Percentiles rank a stretch among this genome's conserved stretches.
phyloP scores from a whole-genome alignment of 1,140 invertebrate species.

The Macrobrachium nipponense region DNA sequence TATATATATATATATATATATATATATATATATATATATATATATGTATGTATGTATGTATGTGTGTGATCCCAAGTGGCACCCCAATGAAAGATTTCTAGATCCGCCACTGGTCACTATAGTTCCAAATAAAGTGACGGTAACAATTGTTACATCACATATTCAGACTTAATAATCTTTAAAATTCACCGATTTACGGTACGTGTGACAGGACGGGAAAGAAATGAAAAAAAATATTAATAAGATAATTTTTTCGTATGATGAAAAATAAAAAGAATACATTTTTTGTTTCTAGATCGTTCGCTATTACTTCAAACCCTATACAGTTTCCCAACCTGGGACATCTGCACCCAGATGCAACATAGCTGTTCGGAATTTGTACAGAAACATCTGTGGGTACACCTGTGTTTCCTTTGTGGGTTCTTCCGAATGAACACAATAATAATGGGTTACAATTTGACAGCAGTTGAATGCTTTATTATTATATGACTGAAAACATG shows the following conservation, averaged over 20 bases:
- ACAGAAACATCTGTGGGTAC: too few relatives aligned
- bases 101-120: too few relatives aligned
- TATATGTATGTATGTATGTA: constrained; percentile 8
- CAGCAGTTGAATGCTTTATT: too few relatives aligned
- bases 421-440: too few relatives aligned
- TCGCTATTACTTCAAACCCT: not conserved
- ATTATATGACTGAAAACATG: too few relatives aligned
- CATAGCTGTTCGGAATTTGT: too few relatives aligned
- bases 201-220: not conserved
- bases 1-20: constrained; percentile 17
- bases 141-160: not conserved
- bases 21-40: constrained; percentile 20
- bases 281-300: not conserved
- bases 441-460: too few relatives aligned
- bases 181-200: not conserved
- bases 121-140: not conserved
- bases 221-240: constrained; percentile 20
- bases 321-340: not conserved
- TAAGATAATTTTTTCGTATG: not conserved
- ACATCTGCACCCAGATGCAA: not conserved
- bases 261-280: not conserved
- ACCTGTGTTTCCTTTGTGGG: too few relatives aligned
- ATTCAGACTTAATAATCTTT: not conserved
- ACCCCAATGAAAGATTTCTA: too few relatives aligned
- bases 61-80: too few relatives aligned